Conservation (phyloP, 2,888 invertebrate genomes). For the Drosophila putrida region DNA sequence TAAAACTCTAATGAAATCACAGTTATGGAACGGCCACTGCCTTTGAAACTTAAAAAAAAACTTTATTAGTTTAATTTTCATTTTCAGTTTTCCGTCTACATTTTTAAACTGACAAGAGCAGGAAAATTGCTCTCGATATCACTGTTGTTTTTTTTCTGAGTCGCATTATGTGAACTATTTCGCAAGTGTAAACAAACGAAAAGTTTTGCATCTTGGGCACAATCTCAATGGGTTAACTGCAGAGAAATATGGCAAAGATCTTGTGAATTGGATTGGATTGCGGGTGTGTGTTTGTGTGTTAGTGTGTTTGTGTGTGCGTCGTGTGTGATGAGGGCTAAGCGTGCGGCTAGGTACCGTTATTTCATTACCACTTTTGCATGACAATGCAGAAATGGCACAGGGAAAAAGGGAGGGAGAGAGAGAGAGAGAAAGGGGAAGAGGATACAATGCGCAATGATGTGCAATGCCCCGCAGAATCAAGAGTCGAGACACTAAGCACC, state of each 20-base stretch:
- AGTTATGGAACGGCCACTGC: too few relatives aligned
- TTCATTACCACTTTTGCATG: conserved; percentile 81
- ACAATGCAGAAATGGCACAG: conserved; percentile 66
- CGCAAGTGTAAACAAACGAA: conserved; percentile 61
- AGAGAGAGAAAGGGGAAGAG: neutral
- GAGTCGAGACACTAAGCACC: conserved; percentile 26
- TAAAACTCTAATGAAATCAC: too few relatives aligned
- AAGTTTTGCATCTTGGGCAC: conserved; percentile 42
- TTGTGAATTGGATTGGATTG: conserved; percentile 18
- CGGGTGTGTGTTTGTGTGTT: conserved; percentile 10
- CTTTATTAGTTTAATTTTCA: too few relatives aligned
- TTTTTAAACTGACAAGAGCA: conserved; percentile 37
- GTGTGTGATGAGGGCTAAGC: conserved; percentile 17
- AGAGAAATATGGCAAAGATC: conserved; percentile 50
- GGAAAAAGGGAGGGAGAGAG: neutral
- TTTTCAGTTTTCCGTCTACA: too few relatives aligned
- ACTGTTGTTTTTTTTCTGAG: conserved; percentile 1
- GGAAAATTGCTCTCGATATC: neutral
- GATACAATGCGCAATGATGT: conserved; percentile 36
- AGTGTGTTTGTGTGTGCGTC: neutral
- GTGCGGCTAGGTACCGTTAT: conserved; percentile 64
- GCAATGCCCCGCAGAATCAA: conserved; percentile 29
- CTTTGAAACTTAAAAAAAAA: too few relatives aligned
- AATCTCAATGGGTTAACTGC: conserved; percentile 48
- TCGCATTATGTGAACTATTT: conserved; percentile 49